Evolutionary conservation across 2,113 vertebrate genomes (phyloP).

Genomic region (Vulpes vulpes): DNA sequence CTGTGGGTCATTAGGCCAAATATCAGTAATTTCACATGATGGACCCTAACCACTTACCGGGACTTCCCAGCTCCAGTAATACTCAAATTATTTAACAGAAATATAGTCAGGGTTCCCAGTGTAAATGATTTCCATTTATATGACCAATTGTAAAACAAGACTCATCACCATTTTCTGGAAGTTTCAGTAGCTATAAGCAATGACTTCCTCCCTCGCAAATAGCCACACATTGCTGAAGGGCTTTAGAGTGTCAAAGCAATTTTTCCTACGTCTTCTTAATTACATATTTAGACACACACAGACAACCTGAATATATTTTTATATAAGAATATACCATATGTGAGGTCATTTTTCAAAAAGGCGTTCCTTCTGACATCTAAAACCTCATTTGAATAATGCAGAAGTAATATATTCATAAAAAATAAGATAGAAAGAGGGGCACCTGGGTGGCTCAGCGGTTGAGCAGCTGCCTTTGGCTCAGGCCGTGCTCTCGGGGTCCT

Average conservation of each 20-base stretch:
- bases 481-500: no score
- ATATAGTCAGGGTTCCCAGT: conserved; percentile 27
- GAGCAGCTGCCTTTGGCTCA: no score
- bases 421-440: neutral
- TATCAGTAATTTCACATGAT: neutral
- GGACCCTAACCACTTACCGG: neutral
- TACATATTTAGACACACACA: neutral
- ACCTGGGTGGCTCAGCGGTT: no score
- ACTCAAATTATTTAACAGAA: conserved; percentile 50
- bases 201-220: neutral
- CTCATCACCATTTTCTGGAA: conserved; percentile 38
- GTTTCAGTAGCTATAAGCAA: conserved; percentile 46
- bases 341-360: neutral
- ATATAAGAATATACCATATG: neutral
- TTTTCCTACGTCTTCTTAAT: conserved; percentile 28
- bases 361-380: conserved; percentile 1
- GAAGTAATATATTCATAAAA: conserved; percentile 38
- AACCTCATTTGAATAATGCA: neutral
- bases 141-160: conserved; percentile 40
- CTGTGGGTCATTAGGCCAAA: neutral
- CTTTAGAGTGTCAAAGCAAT: neutral
- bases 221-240: neutral
- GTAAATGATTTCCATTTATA: conserved; percentile 58
- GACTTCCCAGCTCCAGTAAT: neutral
- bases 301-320: neutral